Evolutionary conservation across 2,888 invertebrate species (phyloP).

Genomic region (Agrochola lota): DNA sequence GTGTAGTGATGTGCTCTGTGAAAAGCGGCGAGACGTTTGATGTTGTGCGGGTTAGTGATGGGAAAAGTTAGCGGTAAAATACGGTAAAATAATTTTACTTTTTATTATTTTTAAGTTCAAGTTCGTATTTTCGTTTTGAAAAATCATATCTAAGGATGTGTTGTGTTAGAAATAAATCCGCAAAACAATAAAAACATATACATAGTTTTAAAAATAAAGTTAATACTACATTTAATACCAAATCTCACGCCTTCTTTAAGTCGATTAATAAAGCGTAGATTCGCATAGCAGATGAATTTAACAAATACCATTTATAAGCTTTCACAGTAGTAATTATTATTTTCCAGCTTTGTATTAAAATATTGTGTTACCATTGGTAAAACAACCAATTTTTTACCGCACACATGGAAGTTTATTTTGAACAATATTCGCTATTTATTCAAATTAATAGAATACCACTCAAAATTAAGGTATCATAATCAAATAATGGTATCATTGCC

Average conservation of each 20-base stretch:
- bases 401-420: neutral
- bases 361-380: no score
- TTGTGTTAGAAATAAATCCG: neutral
- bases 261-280: neutral
- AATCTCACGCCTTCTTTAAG: neutral
- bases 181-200: no score
- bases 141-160: neutral
- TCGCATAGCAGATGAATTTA: no score
- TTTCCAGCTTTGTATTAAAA: neutral
- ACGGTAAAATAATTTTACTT: neutral
- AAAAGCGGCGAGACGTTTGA: slow-evolving; percentile 72
- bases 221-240: no score
- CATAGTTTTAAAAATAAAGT: neutral
- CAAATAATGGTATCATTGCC: neutral
- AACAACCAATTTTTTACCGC: neutral
- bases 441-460: neutral
- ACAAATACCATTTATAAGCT: neutral
- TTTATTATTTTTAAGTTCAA: neutral
- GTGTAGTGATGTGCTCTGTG: slow-evolving; percentile 65
- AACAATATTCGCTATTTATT: neutral
- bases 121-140: neutral
- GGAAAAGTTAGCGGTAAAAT: slow-evolving; percentile 23
- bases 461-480: neutral
- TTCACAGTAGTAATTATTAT: neutral
- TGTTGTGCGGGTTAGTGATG: slow-evolving; percentile 67